Evolutionary conservation across 1,140 invertebrate species (phyloP), one percentile per base, ranked within the genome.

Genomic region (Cardiocondyla obscurior): DNA sequence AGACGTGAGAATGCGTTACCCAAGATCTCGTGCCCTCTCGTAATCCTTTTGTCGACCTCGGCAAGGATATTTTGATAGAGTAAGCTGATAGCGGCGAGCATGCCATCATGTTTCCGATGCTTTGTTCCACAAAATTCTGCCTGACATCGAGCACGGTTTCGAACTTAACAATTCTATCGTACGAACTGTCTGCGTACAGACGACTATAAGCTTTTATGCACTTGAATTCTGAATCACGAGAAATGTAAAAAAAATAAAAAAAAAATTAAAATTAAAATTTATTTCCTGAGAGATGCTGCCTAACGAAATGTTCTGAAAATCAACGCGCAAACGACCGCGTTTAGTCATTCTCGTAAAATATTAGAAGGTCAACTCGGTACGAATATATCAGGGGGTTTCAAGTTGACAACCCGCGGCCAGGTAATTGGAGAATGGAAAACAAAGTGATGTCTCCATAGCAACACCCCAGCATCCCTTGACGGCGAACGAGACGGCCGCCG

Each of bases 361-460:
- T 6, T 14, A 14, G 58, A 39, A 62, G 49, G 46, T 74, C 49
- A 60, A 16, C 22, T 28, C 81, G 62, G 22, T 46, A 30, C 58
- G 62, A 81, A 81, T 70, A 44, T 72, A 76, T 81, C 82, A 58
- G 55, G 83, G 83, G 83, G 86, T 85, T 82, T 86, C 70, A 70
- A 86, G 88, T 90, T 90, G 86, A 85, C 88, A 88, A 91, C 87
- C 84, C 81, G 85, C 67, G 86, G 64, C 82, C 85, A 90, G 89
- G 90, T 93, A 93, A 93, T 92, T 92, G 89, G 84, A 90, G 90
- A 88, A 92, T 85, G 83, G 89, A 91, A 92, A 93, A 92, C 89
- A 92, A 89, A 91, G 90, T 91, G 83, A 57, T 58, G 88, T 91
- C 57, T 69, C 85, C 88, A 92, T 92, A 73, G 89, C 86, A 92